Evolutionary conservation across 2,888 invertebrate species (phyloP).

Genomic region (Cremastobaeus sp.): DNA sequence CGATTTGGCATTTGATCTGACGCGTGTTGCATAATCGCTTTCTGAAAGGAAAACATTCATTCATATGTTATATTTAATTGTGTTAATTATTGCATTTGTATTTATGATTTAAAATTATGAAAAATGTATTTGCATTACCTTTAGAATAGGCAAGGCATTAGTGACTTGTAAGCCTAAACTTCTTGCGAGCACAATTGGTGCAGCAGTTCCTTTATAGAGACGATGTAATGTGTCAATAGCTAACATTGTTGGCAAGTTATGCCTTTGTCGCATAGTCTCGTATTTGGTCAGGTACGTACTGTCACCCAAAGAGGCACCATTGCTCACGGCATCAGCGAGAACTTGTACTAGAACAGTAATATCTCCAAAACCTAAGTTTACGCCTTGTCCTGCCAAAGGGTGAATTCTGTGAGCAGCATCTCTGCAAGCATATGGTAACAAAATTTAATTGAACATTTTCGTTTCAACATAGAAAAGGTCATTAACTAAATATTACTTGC

Average conservation of each 20-base stretch:
- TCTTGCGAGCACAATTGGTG: conserved; percentile 88
- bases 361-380: conserved; percentile 98
- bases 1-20: conserved; percentile 39
- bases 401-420: conserved; percentile 95
- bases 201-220: conserved; percentile 86
- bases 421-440: conserved; percentile 78
- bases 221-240: conserved; percentile 92
- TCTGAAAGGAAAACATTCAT: conserved; percentile 31
- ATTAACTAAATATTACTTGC: too few relatives aligned
- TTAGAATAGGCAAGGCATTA: conserved; percentile 86
- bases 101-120: neutral
- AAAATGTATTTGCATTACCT: conserved; percentile 79
- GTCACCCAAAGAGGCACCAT: conserved; percentile 87
- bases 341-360: conserved; percentile 85
- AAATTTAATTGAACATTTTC: too few relatives aligned
- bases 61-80: too few relatives aligned
- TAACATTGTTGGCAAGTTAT: conserved; percentile 93
- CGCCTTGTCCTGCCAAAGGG: conserved; percentile 98
- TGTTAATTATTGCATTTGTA: neutral
- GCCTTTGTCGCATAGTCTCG: conserved; percentile 89
- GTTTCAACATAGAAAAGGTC: too few relatives aligned
- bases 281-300: conserved; percentile 87
- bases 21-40: conserved; percentile 57
- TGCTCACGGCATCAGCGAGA: conserved; percentile 84
- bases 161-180: conserved; percentile 90